Percentiles rank a stretch among this genome's conserved stretches.
Evolutionary conservation across 2,113 vertebrate genomes (phyloP).

Genomic region (Tragelaphus imberbis): DNA sequence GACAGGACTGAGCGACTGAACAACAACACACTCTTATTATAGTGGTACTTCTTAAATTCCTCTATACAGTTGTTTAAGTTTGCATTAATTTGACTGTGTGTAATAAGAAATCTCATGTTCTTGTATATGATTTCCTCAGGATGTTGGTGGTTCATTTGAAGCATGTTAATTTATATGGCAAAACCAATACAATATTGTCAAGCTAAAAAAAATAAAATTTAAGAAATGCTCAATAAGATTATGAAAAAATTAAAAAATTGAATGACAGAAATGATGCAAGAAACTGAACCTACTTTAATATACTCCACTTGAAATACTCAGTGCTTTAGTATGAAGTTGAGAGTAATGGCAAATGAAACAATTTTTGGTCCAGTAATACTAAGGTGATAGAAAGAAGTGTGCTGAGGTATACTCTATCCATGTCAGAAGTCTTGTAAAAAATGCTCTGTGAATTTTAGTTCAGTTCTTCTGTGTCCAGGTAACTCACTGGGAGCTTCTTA

Average conservation of each 20-base stretch:
- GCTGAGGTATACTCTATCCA: constrained; percentile 97
- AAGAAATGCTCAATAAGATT: constrained; percentile 67
- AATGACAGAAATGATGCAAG: constrained; percentile 82
- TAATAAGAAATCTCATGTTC: constrained; percentile 92
- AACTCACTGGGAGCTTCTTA: not conserved
- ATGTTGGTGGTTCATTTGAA: constrained; percentile 91
- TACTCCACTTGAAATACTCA: constrained; percentile 84
- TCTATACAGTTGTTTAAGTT: constrained; percentile 97
- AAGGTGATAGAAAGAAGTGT: constrained; percentile 93
- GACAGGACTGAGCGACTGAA: not conserved
- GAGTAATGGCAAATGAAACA: constrained; percentile 84
- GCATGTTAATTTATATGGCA: constrained; percentile 83
- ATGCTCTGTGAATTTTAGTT: constrained; percentile 74
- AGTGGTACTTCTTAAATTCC: not conserved
- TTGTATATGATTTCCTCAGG: not conserved
- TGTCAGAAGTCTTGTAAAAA: constrained; percentile 87
- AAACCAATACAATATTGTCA: too few relatives aligned
- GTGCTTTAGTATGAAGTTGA: constrained; percentile 78
- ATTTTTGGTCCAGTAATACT: constrained; percentile 94
- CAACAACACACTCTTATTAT: not conserved
- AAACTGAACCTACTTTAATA: constrained; percentile 83
- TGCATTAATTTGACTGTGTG: constrained; percentile 97
- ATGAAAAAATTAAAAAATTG: constrained; percentile 80
- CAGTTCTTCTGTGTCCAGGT: not conserved
- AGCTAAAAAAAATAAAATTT: constrained; percentile 51